Conservation (phyloP, 2,113 vertebrate genomes). For the Equus przewalskii region DNA sequence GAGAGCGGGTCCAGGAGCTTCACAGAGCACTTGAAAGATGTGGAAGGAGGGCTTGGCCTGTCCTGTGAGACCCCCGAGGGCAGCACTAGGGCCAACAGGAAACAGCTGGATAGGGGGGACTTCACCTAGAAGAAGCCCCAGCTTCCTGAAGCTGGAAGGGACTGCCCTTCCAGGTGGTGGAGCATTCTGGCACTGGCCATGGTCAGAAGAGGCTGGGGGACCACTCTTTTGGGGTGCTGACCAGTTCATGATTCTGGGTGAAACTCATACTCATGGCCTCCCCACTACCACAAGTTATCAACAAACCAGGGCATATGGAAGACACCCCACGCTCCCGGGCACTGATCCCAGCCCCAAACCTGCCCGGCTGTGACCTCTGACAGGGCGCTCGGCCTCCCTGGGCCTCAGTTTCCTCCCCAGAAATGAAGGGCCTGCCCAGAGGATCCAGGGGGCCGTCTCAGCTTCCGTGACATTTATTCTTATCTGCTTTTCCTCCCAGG, state of each 20-base stretch:
- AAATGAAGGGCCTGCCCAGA: background rate
- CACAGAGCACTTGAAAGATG: background rate
- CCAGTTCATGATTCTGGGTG: background rate
- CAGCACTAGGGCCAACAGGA: background rate
- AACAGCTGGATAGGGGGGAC: background rate
- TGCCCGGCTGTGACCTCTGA: background rate
- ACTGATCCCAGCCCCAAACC: background rate
- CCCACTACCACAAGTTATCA: background rate
- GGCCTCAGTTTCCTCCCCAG: background rate
- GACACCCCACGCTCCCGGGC: background rate
- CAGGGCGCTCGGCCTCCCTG: background rate
- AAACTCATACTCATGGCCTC: too few relatives aligned
- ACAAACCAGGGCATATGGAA: background rate
- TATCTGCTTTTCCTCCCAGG: conserved; percentile 86
- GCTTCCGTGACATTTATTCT: background rate
- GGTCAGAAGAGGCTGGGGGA: background rate
- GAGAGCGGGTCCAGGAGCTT: background rate
- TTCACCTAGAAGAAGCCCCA: background rate
- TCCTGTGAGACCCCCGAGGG: background rate
- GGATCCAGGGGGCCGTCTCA: background rate
- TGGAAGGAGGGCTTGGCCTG: background rate
- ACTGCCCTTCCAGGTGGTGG: background rate
- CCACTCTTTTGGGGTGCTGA: background rate
- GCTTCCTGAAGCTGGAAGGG: background rate
- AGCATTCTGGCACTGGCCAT: background rate